Evolutionary conservation across 2,797 vertebrate genomes (phyloP).

Genomic region (Lophotriccus pileatus): DNA sequence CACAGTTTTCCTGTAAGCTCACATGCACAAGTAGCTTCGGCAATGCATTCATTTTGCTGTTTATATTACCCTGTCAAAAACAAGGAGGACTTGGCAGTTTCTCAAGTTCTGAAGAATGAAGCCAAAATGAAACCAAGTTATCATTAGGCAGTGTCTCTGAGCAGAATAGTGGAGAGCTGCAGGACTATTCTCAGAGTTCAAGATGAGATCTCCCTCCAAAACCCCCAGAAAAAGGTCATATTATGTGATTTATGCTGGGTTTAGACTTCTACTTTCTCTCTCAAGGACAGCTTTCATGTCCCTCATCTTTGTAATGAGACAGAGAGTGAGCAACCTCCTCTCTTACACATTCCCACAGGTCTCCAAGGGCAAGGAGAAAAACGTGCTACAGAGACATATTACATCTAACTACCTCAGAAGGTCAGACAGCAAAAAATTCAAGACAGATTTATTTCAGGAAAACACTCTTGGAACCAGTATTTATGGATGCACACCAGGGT

Average conservation of each 20-base stretch:
- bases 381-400: neutral
- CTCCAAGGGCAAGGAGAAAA: neutral
- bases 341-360: neutral
- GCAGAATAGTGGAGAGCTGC: neutral
- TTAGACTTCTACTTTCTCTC: neutral
- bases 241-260: neutral
- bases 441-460: neutral
- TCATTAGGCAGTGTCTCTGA: neutral
- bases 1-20: constrained; percentile 33
- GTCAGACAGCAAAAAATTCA: neutral
- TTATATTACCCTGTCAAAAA: constrained; percentile 28
- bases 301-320: neutral
- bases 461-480: neutral
- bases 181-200: neutral
- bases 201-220: neutral
- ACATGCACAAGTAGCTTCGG: neutral
- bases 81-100: neutral
- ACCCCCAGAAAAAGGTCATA: neutral
- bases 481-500: neutral
- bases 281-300: neutral
- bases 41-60: neutral
- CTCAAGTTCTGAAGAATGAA: neutral
- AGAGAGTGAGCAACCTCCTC: neutral
- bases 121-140: neutral
- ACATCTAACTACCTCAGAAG: neutral